Percentiles rank a stretch among this genome's conserved stretches.
These are phyloP conservation scores for Strix aluco DNA, from an alignment of 2,113 vertebrate genomes.

Conservation along the genomic window DNA sequence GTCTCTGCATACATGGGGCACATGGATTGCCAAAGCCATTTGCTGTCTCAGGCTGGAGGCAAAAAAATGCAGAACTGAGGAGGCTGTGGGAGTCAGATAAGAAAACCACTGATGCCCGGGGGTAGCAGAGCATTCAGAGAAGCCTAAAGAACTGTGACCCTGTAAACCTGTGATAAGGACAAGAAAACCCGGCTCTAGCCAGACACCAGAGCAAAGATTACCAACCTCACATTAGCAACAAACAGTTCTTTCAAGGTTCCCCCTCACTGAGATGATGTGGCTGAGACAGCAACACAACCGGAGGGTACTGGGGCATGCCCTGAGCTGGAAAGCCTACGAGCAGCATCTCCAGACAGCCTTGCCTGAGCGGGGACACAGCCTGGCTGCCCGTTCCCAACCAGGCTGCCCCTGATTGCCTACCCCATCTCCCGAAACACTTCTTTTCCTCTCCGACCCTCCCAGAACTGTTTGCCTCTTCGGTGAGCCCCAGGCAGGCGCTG, in stretches of 20 bases:
- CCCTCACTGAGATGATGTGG: neutral
- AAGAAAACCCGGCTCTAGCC: neutral
- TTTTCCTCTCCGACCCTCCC: neutral
- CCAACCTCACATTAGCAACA: neutral
- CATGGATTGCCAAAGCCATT: neutral
- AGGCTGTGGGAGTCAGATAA: neutral
- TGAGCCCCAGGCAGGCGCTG: neutral
- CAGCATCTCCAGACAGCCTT: neutral
- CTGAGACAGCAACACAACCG: neutral
- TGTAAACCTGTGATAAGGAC: neutral
- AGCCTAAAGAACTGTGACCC: neutral
- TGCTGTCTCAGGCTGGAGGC: neutral
- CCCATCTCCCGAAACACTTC: neutral
- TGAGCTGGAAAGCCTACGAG: neutral
- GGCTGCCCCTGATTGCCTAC: neutral
- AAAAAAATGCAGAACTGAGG: neutral
- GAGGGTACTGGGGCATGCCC: neutral
- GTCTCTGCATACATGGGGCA: neutral
- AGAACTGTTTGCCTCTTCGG: neutral
- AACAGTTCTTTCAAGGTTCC: neutral
- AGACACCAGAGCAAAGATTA: neutral
- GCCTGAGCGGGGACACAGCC: neutral
- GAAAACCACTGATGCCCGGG: neutral
- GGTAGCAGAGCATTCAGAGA: neutral
- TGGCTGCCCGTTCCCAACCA: neutral